phyloP scores from a whole-genome alignment of 2,113 vertebrate genomes.

The Pelvicachromis taeniatus region DNA sequence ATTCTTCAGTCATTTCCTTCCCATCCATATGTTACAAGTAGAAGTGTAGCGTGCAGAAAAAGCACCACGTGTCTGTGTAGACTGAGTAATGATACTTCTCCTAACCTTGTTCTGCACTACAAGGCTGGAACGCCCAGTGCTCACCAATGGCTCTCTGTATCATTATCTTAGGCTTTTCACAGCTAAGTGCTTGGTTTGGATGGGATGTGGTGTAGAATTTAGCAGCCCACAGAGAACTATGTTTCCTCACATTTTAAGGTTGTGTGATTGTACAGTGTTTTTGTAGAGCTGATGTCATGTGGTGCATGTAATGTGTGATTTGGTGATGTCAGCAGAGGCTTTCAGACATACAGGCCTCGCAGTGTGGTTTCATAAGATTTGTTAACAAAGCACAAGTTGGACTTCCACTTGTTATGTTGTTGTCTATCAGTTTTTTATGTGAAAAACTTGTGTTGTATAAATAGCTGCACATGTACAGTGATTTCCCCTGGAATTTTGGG shows the following conservation, averaged over 20 bases:
- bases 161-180: constrained; percentile 66
- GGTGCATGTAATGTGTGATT: constrained; percentile 27
- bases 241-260: constrained; percentile 39
- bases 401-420: constrained; percentile 5
- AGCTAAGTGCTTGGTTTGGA: constrained; percentile 61
- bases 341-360: neutral
- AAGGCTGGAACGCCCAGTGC: constrained; percentile 13
- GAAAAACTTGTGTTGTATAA: neutral
- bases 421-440: neutral
- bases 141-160: constrained; percentile 21
- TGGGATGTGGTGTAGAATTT: constrained; percentile 66
- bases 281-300: constrained; percentile 48
- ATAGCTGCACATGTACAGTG: constrained; percentile 2
- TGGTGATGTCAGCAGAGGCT: constrained; percentile 32
- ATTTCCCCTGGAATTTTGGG: neutral
- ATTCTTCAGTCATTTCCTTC: neutral
- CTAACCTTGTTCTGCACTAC: constrained; percentile 10
- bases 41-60: neutral
- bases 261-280: constrained; percentile 9
- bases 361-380: neutral
- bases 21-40: neutral
- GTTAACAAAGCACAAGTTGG: neutral
- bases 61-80: neutral
- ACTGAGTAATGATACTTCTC: constrained; percentile 22
- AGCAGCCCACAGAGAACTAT: constrained; percentile 51